These are phyloP conservation scores for Eutolmus rufibarbis DNA, from an alignment of 2,888 invertebrate species.

Conservation along the genomic window DNA sequence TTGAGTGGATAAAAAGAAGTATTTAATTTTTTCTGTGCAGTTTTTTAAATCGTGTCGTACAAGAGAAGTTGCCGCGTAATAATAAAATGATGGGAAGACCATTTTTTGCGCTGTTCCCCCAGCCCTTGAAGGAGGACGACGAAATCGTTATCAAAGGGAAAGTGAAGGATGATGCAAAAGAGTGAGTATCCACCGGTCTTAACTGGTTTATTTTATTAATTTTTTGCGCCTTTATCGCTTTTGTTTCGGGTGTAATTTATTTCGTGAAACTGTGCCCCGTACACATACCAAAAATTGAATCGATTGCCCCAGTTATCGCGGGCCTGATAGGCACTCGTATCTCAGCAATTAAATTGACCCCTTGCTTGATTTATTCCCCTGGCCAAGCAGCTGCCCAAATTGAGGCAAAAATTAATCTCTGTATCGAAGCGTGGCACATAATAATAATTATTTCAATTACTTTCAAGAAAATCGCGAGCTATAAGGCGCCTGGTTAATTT, in stretches of 20 bases:
- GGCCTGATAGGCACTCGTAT: not conserved
- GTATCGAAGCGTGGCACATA: not conserved
- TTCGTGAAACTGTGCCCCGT: not conserved
- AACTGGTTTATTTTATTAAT: not conserved
- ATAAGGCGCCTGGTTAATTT: not conserved
- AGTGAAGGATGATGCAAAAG: slow-evolving; percentile 53
- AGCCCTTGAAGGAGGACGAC: slow-evolving; percentile 52
- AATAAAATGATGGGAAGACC: slow-evolving; percentile 49
- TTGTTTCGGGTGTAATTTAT: not conserved
- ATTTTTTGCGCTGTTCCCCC: slow-evolving; percentile 55
- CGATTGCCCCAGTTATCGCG: not conserved
- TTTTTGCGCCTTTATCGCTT: not conserved
- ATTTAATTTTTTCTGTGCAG: not conserved
- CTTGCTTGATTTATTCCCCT: not conserved
- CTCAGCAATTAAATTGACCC: not conserved
- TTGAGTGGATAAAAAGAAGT: not conserved
- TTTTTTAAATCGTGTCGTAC: not conserved
- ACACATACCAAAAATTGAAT: not conserved
- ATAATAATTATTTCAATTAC: not conserved
- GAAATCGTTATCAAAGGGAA: slow-evolving; percentile 56
- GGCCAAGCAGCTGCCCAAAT: not conserved
- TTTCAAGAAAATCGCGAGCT: not conserved
- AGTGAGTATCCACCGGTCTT: slow-evolving; percentile 54
- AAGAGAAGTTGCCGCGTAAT: not conserved
- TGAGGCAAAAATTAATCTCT: not conserved